phyloP scores from a whole-genome alignment of 2,113 vertebrate species.

The Channa argus region DNA sequence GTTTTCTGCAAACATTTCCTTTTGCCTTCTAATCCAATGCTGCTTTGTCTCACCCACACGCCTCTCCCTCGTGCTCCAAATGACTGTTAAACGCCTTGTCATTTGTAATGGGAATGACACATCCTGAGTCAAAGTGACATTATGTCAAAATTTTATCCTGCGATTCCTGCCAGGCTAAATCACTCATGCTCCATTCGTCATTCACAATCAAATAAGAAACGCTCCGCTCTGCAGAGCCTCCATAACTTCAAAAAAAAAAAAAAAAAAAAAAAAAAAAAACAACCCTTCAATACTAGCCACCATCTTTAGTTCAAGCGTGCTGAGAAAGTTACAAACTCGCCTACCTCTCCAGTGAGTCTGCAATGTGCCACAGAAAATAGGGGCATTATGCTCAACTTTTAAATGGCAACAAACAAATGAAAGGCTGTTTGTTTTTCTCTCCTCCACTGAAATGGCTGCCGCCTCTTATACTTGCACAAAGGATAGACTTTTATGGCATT shows the following conservation, averaged over 20 bases:
- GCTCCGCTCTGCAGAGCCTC: conserved; percentile 31
- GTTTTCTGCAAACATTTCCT: conserved; percentile 33
- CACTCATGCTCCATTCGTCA: conserved; percentile 47
- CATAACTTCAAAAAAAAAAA: conserved; percentile 38
- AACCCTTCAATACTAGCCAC: conserved; percentile 14
- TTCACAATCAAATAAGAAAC: conserved; percentile 68
- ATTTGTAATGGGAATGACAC: conserved; percentile 67
- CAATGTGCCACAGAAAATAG: conserved; percentile 41
- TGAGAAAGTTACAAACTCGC: conserved; percentile 36
- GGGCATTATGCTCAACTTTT: conserved; percentile 54
- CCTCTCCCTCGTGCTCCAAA: conserved; percentile 15
- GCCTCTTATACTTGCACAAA: conserved; percentile 27
- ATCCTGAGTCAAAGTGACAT: conserved; percentile 74
- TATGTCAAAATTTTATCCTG: conserved; percentile 68
- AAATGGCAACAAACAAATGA: conserved; percentile 40
- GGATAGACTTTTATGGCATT: conserved; percentile 25
- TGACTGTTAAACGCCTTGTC: conserved; percentile 56
- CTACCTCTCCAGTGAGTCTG: conserved; percentile 32
- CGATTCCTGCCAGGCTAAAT: conserved; percentile 65
- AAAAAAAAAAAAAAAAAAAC: neutral
- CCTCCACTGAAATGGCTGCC: conserved; percentile 25
- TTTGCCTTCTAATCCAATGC: conserved; percentile 35
- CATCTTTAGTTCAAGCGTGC: conserved; percentile 35
- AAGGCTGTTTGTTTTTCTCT: conserved; percentile 50
- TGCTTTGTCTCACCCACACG: conserved; percentile 35